phyloP scores from a whole-genome alignment of 1,140 invertebrate genomes.

The Procambarus virginalis region DNA sequence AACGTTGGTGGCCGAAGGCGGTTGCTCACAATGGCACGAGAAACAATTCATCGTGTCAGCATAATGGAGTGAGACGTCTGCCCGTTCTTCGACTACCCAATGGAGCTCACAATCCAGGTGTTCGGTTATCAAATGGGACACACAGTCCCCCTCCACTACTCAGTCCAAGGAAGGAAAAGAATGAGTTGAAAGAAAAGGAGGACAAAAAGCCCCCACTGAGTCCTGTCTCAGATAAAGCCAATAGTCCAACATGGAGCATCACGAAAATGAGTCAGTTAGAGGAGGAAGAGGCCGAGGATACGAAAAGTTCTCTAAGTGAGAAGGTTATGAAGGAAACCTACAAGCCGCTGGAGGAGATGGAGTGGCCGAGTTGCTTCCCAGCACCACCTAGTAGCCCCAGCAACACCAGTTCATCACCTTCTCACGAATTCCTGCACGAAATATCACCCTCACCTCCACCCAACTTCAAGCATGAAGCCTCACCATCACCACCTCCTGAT shows the following conservation, averaged over 20 bases:
- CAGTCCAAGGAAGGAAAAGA: conserved; percentile 43
- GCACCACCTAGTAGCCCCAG: conserved; percentile 60
- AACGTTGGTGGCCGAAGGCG: conserved; percentile 19
- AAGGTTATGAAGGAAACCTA: conserved; percentile 32
- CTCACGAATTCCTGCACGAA: conserved; percentile 50
- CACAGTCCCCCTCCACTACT: conserved; percentile 55
- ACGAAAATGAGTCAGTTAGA: conserved; percentile 56
- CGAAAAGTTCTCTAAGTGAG: conserved; percentile 34
- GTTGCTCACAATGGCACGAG: conserved; percentile 34
- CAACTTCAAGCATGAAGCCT: conserved; percentile 52
- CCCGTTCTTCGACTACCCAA: conserved; percentile 54
- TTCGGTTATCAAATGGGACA: conserved; percentile 52
- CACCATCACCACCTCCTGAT: conserved; percentile 44
- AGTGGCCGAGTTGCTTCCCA: conserved; percentile 57
- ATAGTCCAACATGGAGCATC: conserved; percentile 56
- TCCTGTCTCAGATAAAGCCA: conserved; percentile 50
- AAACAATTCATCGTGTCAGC: conserved; percentile 23
- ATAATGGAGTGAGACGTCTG: conserved; percentile 53
- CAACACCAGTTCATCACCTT: conserved; percentile 36
- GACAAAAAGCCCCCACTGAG: conserved; percentile 48
- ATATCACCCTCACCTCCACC: conserved; percentile 57
- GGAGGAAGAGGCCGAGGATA: conserved; percentile 54
- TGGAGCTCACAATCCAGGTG: conserved; percentile 57
- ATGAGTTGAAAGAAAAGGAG: conserved; percentile 23
- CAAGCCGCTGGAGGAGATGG: conserved; percentile 55